Conservation (phyloP, 2,113 vertebrate species). For the Anguilla japonica region DNA sequence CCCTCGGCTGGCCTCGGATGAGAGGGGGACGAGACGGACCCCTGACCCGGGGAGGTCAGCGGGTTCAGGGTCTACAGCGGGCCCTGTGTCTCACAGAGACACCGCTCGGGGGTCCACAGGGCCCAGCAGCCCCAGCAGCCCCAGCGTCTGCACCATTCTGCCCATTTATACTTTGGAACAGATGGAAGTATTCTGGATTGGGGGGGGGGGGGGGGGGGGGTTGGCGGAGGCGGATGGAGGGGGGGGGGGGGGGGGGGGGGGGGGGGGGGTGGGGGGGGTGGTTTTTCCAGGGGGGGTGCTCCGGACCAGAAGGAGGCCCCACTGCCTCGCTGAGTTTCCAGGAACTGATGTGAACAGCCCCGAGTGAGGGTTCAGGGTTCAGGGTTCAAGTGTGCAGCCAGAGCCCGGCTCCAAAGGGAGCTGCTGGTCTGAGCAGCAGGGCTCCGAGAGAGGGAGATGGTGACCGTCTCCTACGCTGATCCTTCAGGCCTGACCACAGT, state of each 20-base stretch:
- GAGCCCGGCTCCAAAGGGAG: background rate
- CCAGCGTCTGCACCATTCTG: background rate
- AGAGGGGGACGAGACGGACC: constrained; percentile 21
- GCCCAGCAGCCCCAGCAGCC: background rate
- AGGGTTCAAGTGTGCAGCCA: background rate
- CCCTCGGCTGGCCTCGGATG: constrained; percentile 28
- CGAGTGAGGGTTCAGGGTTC: background rate
- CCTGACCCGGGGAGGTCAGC: constrained; percentile 36
- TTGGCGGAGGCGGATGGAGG: background rate
- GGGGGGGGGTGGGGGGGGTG: too few species aligned
- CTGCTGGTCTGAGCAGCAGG: background rate
- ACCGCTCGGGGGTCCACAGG: constrained; percentile 29
- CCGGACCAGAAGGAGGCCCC: background rate
- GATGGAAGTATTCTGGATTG: constrained; percentile 11
- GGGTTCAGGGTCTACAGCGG: constrained; percentile 35
- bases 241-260: too few species aligned
- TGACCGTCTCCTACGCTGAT: background rate
- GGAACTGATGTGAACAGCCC: background rate
- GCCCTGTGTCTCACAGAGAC: constrained; percentile 36
- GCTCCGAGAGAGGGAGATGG: background rate
- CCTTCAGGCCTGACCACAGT: background rate
- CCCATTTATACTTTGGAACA: constrained; percentile 11
- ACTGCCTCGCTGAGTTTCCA: background rate
- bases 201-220: background rate
- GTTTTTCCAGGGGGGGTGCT: background rate